Percentiles rank a stretch among this genome's conserved stretches.
These are phyloP conservation scores for Platycercus adscitus DNA, from an alignment of 2,113 vertebrate species.

Conservation along the genomic window DNA sequence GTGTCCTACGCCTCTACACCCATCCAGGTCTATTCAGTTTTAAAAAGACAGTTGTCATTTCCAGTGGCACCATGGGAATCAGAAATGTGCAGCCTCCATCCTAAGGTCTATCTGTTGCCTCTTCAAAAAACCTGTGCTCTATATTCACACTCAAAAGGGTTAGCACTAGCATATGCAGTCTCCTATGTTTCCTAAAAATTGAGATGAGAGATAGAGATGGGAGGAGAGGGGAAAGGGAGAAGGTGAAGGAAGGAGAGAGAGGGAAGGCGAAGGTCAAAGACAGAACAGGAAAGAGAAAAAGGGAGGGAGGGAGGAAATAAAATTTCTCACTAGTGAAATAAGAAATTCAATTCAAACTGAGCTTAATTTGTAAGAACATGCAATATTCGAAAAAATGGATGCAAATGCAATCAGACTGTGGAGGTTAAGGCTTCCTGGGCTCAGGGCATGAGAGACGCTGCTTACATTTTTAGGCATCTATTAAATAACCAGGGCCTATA, in stretches of 20 bases:
- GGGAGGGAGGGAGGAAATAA: background rate
- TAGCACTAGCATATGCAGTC: background rate
- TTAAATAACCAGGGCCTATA: background rate
- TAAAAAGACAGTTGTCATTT: background rate
- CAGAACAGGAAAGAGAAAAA: background rate
- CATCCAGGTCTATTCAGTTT: background rate
- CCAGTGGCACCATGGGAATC: background rate
- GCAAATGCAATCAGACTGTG: background rate
- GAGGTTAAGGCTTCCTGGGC: background rate
- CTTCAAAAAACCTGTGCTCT: background rate
- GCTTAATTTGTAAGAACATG: background rate
- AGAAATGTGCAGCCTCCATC: background rate
- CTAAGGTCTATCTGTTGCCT: background rate
- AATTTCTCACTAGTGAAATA: background rate
- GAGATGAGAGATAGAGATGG: background rate
- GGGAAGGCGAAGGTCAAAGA: rapidly evolving
- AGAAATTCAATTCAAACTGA: background rate
- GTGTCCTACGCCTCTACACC: background rate
- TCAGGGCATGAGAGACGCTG: background rate
- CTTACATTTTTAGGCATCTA: background rate
- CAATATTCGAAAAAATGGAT: background rate
- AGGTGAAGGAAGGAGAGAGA: too few relatives aligned
- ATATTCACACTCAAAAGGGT: background rate
- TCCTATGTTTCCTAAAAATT: background rate
- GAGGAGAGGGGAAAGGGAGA: background rate